Evolutionary conservation across 1,140 invertebrate species (phyloP), one percentile per base, ranked within the genome.

Genomic region (Olivierus martensii): DNA sequence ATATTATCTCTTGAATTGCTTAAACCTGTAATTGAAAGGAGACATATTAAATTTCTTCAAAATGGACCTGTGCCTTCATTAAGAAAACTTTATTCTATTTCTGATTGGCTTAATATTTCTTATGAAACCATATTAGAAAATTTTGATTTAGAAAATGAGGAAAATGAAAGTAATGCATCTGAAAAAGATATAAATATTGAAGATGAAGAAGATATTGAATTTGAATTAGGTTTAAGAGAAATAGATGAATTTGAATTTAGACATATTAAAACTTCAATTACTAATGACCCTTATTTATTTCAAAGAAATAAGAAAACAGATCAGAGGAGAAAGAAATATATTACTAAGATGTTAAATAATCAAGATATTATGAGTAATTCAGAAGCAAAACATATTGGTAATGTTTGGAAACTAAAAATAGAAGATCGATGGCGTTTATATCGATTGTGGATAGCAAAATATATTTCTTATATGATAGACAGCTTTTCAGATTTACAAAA

Each of bases 191-290:
- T 43, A 22, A 18, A 36, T 34, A 46, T 44, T 18, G 45, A 47
- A 14, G 44, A 15, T 4, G 52, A 39, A 39, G 46, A 7, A 11
- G 52, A 53, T 22, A 21, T 53, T 36, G 39, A 53, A 43, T 53
- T 36, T 36, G 35, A 48, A n/a, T 38, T 48, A 48, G 17, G 17
- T 7, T 28, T 39, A 17, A 18, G 52, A 48, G 46, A 36, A 43
- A 43, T 53, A 9, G 46, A 49, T 18, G 35, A 36, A 15, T 44
- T 41, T 36, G 51, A 53, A 34, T 49, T 53, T 36, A 34, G 10
- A 10, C 22, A 36, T 43, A 15, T 49, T 36, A 4, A 2, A 17
- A 21, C 15, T n/a, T n/a, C n/a, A n/a, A n/a, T n/a, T n/a, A n/a
- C n/a, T n/a, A n/a, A n/a, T n/a, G n/a, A n/a, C n/a, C 11, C 15